These are phyloP conservation scores for Piscicola geometra DNA, from an alignment of 2,888 invertebrate genomes.

Conservation along the genomic window DNA sequence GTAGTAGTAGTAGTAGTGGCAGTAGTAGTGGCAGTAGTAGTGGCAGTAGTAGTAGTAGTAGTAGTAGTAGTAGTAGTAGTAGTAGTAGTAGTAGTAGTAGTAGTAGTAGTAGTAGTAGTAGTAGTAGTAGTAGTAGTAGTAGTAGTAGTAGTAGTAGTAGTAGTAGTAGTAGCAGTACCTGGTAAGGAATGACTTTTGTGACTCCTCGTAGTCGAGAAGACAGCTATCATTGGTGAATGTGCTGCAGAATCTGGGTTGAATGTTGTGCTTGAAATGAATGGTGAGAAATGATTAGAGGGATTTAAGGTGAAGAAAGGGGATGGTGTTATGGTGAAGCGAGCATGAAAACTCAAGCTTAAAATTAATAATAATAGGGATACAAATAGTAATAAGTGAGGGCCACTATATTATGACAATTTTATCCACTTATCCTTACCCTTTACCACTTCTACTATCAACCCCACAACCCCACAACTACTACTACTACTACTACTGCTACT, in stretches of 20 bases:
- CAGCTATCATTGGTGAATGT: constrained; percentile 17
- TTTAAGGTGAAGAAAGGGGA: too few relatives aligned
- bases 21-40: background rate
- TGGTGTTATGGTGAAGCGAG: too few relatives aligned
- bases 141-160: background rate
- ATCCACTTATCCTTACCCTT: too few relatives aligned
- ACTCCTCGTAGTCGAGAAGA: background rate
- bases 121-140: background rate
- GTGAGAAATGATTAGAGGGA: too few relatives aligned
- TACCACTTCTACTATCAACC: too few relatives aligned
- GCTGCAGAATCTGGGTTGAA: constrained; percentile 23
- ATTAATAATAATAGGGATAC: too few relatives aligned
- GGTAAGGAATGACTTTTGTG: background rate
- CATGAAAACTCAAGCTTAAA: too few relatives aligned
- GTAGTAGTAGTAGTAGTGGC: background rate
- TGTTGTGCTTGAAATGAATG: too few relatives aligned
- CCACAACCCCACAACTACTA: constrained; percentile 14
- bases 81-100: constrained; percentile 3
- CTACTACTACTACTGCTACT: constrained; percentile 20
- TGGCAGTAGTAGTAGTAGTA: background rate
- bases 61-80: constrained; percentile 3
- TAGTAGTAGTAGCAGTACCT: constrained; percentile 7
- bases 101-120: constrained; percentile 2
- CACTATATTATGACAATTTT: too few relatives aligned
- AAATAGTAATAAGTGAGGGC: too few relatives aligned